Base-by-base conservation (phyloP, 2,797 vertebrate genomes). In the Valencia hispanica region DNA sequence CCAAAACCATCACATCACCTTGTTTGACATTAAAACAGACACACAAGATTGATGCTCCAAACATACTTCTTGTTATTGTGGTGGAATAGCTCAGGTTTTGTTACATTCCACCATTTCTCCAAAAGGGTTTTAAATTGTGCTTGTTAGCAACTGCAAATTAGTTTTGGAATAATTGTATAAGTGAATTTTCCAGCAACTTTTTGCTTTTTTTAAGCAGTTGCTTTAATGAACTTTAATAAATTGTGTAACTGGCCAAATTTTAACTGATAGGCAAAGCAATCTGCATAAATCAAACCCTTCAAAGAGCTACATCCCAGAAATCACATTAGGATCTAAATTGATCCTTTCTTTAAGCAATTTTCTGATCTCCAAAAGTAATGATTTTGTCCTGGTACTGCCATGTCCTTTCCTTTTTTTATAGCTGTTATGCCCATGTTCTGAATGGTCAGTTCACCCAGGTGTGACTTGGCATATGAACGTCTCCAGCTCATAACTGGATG, bases 401-500 rank as follows among this genome's bases (percentile, higher is more conserved):
- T 41, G 63, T 30, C 41, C 77, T 72, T 71, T 84, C 71, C 71
- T 75, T 79, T 80, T 63, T 85, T 82, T 47, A 61, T 77, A 72
- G 79, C 74, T 81, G 78, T 80, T 79, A 53, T 66, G 36, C 71
- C 68, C 71, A 47, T 71, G 73, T 83, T 79, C 84, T 66, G 61
- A 87, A 59, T 78, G 72, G 80, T 78, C 70, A 51, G 68, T 45
- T 75, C 79, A 70, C 66, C 74, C 48, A 68, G 75, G 57, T 73
- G 45, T 79, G 75, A 84, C 77, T 82, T 39, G 57, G 77, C 27
- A 72, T 71, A 76, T 70, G 43, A 47, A 70, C 63, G 78, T 81
- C 72, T 84, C 73, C 22, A 15, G 27, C 70, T 73, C 81, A 34
- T 30, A 63, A 80, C 20, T 85, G 77, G 86, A 87, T 73, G 73